Conservation (phyloP, 2,113 vertebrate genomes). For the Pavo muticus region DNA sequence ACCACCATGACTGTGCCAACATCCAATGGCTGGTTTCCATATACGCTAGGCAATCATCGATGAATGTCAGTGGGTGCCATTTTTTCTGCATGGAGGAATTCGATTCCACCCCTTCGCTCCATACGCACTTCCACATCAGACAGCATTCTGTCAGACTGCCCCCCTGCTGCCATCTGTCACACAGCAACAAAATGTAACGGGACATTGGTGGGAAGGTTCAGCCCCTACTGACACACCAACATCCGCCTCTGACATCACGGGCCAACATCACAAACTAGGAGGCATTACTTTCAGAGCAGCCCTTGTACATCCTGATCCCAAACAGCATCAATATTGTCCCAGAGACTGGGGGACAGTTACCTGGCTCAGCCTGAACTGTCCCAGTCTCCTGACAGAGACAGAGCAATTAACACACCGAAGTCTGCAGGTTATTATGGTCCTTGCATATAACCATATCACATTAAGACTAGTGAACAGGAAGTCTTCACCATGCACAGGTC, state of each 20-base stretch:
- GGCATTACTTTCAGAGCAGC: neutral
- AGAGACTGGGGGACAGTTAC: neutral
- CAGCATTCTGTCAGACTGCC: neutral
- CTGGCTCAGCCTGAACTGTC: neutral
- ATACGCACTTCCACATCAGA: neutral
- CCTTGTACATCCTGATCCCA: neutral
- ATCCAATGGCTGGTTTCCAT: too few relatives aligned
- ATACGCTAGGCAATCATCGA: too few relatives aligned
- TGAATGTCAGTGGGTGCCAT: too few relatives aligned
- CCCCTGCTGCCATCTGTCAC: neutral
- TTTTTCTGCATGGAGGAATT: too few relatives aligned
- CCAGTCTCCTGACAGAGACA: neutral
- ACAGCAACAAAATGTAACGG: too few relatives aligned
- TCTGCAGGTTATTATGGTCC: neutral
- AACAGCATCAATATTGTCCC: neutral
- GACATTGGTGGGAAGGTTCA: too few relatives aligned
- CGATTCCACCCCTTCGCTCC: too few relatives aligned
- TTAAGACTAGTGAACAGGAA: neutral
- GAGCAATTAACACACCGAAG: neutral
- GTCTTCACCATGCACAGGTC: neutral
- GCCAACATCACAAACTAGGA: neutral
- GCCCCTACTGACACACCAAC: too few relatives aligned
- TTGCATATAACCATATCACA: fast-evolving
- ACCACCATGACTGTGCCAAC: too few relatives aligned
- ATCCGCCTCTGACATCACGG: too few relatives aligned